Conservation (phyloP, 2,797 vertebrate species). For the Arctocebus calabarensis region DNA sequence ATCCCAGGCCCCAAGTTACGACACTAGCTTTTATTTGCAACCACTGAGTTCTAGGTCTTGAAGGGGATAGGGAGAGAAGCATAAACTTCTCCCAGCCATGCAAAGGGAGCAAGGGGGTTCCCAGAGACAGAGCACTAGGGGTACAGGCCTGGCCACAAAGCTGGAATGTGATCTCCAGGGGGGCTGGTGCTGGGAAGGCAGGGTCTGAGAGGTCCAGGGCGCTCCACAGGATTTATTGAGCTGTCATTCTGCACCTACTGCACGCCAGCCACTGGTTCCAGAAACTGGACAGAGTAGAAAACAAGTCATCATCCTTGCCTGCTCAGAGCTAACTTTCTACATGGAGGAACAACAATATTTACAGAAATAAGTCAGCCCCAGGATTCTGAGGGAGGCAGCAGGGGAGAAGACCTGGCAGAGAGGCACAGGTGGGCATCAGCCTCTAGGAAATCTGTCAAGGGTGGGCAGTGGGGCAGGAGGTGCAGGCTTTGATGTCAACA, state of each 20-base stretch:
- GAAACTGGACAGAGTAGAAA: neutral
- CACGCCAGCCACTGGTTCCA: neutral
- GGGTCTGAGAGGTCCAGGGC: neutral
- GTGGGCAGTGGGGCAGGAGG: neutral
- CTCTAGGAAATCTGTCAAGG: neutral
- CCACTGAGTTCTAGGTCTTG: slow-evolving; percentile 25
- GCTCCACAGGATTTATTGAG: neutral
- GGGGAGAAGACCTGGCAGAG: neutral
- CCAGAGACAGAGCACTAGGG: neutral
- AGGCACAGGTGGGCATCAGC: neutral
- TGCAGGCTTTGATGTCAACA: neutral
- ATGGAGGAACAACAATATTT: neutral
- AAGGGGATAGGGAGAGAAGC: neutral
- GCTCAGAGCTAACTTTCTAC: neutral
- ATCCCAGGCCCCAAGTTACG: neutral
- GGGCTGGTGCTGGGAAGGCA: too few relatives aligned
- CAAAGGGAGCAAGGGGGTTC: neutral
- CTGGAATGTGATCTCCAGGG: neutral
- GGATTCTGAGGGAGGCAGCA: neutral
- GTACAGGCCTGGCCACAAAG: neutral
- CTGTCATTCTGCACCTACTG: neutral
- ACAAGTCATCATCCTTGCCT: neutral
- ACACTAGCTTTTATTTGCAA: slow-evolving; percentile 16
- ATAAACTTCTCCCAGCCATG: neutral
- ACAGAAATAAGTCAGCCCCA: neutral